phyloP scores from a whole-genome alignment of 2,113 vertebrate genomes.

The Osmerus mordax region DNA sequence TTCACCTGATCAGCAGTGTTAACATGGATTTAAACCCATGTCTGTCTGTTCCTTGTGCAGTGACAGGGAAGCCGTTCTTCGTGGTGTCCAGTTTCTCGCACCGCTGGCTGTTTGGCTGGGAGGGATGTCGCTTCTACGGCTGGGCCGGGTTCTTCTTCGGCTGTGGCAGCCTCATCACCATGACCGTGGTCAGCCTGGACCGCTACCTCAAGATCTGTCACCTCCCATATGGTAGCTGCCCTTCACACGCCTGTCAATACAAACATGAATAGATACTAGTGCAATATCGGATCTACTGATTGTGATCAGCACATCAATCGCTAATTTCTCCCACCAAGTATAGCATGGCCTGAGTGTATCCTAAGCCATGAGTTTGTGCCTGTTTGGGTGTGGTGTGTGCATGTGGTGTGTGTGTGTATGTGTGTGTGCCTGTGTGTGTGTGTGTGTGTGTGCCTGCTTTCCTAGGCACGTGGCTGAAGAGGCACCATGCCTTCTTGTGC shows the following conservation, averaged over 20 bases:
- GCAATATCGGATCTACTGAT: too few relatives aligned
- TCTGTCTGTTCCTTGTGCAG: slow-evolving; percentile 57
- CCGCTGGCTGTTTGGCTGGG: slow-evolving; percentile 93
- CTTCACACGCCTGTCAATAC: too few relatives aligned
- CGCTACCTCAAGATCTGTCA: slow-evolving; percentile 96
- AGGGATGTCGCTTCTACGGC: slow-evolving; percentile 87
- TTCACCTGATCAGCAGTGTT: not conserved
- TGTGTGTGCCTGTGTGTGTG: not conserved
- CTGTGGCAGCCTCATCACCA: slow-evolving; percentile 90
- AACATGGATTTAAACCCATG: not conserved
- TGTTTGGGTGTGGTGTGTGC: too few relatives aligned
- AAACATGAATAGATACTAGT: too few relatives aligned
- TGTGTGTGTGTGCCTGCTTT: not conserved
- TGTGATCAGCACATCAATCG: too few relatives aligned
- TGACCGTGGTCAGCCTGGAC: slow-evolving; percentile 92
- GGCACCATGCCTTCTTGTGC: slow-evolving; percentile 83
- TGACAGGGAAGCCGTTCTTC: slow-evolving; percentile 90
- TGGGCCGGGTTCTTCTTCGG: slow-evolving; percentile 96
- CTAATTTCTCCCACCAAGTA: not conserved
- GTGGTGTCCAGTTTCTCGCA: slow-evolving; percentile 89
- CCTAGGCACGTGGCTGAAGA: slow-evolving; percentile 90
- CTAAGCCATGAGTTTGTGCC: not conserved
- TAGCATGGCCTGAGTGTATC: not conserved
- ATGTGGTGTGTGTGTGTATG: too few relatives aligned
- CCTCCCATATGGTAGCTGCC: slow-evolving; percentile 80